Conservation (phyloP, 2,113 vertebrate species). For the Accipiter virgatus region DNA sequence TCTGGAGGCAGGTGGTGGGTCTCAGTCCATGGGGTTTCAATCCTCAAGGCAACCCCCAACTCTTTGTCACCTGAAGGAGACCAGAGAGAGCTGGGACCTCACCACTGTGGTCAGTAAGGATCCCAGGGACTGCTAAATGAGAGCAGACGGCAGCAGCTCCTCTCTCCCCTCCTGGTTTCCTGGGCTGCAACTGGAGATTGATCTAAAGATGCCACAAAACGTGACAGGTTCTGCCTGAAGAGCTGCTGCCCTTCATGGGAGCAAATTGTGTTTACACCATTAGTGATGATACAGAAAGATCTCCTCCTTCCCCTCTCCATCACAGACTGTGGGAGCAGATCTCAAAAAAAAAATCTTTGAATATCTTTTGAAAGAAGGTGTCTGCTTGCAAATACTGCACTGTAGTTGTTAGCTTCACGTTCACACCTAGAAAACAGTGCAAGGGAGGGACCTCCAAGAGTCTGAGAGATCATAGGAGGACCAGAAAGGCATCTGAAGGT, state of each 20-base stretch:
- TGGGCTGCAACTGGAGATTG: not conserved
- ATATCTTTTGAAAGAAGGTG: not conserved
- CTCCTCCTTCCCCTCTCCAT: not conserved
- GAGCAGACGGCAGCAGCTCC: accelerated
- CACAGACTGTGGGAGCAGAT: not conserved
- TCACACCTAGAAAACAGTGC: not conserved
- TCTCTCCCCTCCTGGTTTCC: not conserved
- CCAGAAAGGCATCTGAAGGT: not conserved
- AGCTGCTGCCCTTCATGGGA: not conserved
- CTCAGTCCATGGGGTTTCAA: not conserved
- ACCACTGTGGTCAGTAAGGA: not conserved
- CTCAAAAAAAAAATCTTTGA: not conserved
- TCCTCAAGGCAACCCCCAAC: not conserved
- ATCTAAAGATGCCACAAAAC: not conserved
- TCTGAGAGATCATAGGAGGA: not conserved
- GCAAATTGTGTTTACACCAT: not conserved
- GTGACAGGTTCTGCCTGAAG: not conserved
- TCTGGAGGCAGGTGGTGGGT: not conserved
- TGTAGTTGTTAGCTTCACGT: not conserved
- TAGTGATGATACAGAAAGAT: not conserved
- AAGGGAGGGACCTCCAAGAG: not conserved
- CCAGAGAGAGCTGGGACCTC: not conserved
- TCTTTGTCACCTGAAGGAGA: not conserved
- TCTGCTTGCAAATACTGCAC: not conserved
- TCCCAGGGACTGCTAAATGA: not conserved